Conservation (phyloP, 2,888 invertebrate species). For the Willowsia nigromaculata region DNA sequence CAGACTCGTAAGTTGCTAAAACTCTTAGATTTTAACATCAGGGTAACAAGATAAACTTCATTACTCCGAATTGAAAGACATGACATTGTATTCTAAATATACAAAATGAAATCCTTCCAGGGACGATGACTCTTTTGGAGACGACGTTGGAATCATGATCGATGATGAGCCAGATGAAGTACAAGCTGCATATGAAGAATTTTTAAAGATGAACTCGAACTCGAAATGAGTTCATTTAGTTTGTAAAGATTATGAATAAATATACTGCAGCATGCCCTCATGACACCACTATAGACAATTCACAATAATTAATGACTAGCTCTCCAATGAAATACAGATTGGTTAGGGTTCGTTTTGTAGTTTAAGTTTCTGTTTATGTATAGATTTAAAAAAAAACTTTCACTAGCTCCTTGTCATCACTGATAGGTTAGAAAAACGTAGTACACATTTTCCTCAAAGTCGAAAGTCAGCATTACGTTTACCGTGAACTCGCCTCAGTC, state of each 20-base stretch:
- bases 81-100: too few relatives aligned
- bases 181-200: conserved; percentile 76
- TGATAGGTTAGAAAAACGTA: too few relatives aligned
- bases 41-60: too few relatives aligned
- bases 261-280: background rate
- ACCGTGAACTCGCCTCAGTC: too few relatives aligned
- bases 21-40: background rate
- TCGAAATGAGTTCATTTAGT: conserved; percentile 1
- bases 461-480: too few relatives aligned
- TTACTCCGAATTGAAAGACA: too few relatives aligned
- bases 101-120: conserved; percentile 25
- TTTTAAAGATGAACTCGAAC: conserved; percentile 68
- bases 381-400: too few relatives aligned
- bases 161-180: conserved; percentile 77
- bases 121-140: conserved; percentile 68
- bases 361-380: too few relatives aligned
- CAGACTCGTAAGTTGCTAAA: conserved; percentile 72
- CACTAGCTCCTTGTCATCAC: too few relatives aligned
- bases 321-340: too few relatives aligned
- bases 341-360: too few relatives aligned
- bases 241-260: background rate
- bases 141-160: conserved; percentile 69
- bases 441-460: too few relatives aligned
- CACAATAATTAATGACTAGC: background rate
- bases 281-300: background rate